Evolutionary conservation across 92 coral and sea anemone species (phyloP).

Genomic region (Scolanthus callimorphus): DNA sequence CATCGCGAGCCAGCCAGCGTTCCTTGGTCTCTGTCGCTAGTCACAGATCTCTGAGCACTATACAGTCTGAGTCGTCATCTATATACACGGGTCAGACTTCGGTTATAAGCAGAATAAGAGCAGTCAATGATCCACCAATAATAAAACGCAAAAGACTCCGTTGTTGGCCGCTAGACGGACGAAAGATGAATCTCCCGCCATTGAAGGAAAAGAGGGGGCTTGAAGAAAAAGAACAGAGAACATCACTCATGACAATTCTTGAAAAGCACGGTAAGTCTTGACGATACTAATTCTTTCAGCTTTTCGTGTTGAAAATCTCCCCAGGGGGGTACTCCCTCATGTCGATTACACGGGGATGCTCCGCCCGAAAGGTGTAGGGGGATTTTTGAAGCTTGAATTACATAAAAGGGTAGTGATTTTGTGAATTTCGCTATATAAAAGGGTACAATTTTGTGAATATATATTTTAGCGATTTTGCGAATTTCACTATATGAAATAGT

Average conservation of each 20-base stretch:
- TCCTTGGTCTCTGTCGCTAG: conserved; percentile 14
- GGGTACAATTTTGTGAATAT: too few relatives aligned
- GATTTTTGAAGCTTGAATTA: too few relatives aligned
- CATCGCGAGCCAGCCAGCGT: conserved; percentile 8
- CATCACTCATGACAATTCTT: neutral
- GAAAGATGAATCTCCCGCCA: conserved; percentile 22
- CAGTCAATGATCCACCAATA: conserved; percentile 10
- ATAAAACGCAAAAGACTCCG: neutral
- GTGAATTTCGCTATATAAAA: too few relatives aligned
- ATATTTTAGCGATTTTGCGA: too few relatives aligned
- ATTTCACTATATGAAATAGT: too few relatives aligned
- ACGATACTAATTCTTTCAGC: too few relatives aligned
- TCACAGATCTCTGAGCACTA: conserved; percentile 20
- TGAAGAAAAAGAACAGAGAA: neutral
- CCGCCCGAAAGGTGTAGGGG: too few relatives aligned
- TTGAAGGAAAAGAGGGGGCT: conserved; percentile 2
- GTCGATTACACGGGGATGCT: too few relatives aligned
- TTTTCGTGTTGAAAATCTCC: too few relatives aligned
- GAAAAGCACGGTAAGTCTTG: neutral
- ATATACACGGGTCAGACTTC: conserved; percentile 21
- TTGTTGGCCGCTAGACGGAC: conserved; percentile 29
- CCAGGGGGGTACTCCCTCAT: too few relatives aligned
- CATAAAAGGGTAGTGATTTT: too few relatives aligned
- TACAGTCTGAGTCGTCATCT: conserved; percentile 12
- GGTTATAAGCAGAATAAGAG: conserved; percentile 5